Base-by-base conservation (phyloP, 2,113 vertebrate genomes). In the Nothobranchius kuhntae region DNA sequence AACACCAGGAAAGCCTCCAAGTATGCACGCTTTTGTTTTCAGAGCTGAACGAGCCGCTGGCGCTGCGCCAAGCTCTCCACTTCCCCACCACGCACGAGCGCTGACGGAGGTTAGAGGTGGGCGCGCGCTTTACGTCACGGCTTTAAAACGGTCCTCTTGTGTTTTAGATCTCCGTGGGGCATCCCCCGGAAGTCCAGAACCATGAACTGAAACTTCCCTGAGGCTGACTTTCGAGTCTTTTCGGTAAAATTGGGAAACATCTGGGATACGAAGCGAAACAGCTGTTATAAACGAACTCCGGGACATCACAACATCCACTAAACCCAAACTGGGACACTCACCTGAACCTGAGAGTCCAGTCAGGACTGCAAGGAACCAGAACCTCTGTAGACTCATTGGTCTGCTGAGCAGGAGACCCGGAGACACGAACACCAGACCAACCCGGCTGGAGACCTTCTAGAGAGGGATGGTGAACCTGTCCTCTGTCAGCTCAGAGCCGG, bases 301-400 rank as follows among this genome's bases (percentile, higher is more conserved):
- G 10, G 4, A 30, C 2, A 30, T 3, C 30, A 30, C 30, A 30
- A 30, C 30, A 30, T 30, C 38, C 17, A 57, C 5, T 2, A 40
- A 40, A 57, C 11, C 10, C 26, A n/a, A 15, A 60, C 15, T 42
- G 58, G 6, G 14, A 45, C 17, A 73, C 89, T 91, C 82, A 92
- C 91, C 91, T 91, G 90, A 87, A 12, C 77, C 88, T 82, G 81
- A 87, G n/a, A 92, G 85, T 87, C 88, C 91, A 56, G 24, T 73
- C 80, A 91, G 89, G 86, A 91, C 81, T 44, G 58, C 61, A 56
- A 89, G 26, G 24, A 90, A 24, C 60, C 24, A 60, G 17, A 88
- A 30, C 53, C 69, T 67, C 1, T 73, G 87, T 69, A 68, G 70
- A 83, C 78, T 82, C 91, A 90, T 89, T 75, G 73, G 81, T 64